These are phyloP conservation scores for Vesta saturnalis DNA, from an alignment of 2,888 invertebrate species.

Conservation along the genomic window DNA sequence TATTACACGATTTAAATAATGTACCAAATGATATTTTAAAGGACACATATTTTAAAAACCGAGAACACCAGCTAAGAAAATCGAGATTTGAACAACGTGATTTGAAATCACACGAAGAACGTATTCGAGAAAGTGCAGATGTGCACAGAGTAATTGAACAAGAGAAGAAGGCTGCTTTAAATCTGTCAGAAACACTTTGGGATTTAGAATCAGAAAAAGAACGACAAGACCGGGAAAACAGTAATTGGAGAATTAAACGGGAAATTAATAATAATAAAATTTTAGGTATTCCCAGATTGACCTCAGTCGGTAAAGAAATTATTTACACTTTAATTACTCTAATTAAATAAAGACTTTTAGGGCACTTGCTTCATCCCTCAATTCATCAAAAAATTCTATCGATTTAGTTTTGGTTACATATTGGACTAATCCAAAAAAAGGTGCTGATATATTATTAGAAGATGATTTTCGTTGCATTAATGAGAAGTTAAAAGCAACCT, in stretches of 20 bases:
- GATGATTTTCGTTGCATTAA: slow-evolving; percentile 74
- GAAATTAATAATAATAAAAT: slow-evolving; percentile 40
- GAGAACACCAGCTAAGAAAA: slow-evolving; percentile 56
- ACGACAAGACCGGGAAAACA: slow-evolving; percentile 60
- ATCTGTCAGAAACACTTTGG: slow-evolving; percentile 62
- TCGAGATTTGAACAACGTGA: slow-evolving; percentile 60
- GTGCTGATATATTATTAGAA: slow-evolving; percentile 67
- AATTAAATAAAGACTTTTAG: slow-evolving; percentile 48
- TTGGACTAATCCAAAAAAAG: slow-evolving; percentile 74
- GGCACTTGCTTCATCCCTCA: slow-evolving; percentile 51
- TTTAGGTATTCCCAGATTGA: slow-evolving; percentile 53
- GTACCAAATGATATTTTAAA: slow-evolving; percentile 60
- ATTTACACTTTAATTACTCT: slow-evolving; percentile 29
- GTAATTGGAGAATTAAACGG: slow-evolving; percentile 55
- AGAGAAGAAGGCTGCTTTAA: slow-evolving; percentile 50
- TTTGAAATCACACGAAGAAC: slow-evolving; percentile 55
- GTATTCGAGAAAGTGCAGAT: slow-evolving; percentile 55
- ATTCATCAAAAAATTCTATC: slow-evolving; percentile 60
- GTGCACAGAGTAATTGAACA: slow-evolving; percentile 53
- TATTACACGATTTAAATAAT: slow-evolving; percentile 58
- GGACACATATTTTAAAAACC: slow-evolving; percentile 59
- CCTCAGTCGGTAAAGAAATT: slow-evolving; percentile 56
- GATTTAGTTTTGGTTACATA: slow-evolving; percentile 79
- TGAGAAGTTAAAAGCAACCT: slow-evolving; percentile 56
- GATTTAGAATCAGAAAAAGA: slow-evolving; percentile 69